Conservation (phyloP, 2,888 invertebrate species). For the Drosophila mimica region DNA sequence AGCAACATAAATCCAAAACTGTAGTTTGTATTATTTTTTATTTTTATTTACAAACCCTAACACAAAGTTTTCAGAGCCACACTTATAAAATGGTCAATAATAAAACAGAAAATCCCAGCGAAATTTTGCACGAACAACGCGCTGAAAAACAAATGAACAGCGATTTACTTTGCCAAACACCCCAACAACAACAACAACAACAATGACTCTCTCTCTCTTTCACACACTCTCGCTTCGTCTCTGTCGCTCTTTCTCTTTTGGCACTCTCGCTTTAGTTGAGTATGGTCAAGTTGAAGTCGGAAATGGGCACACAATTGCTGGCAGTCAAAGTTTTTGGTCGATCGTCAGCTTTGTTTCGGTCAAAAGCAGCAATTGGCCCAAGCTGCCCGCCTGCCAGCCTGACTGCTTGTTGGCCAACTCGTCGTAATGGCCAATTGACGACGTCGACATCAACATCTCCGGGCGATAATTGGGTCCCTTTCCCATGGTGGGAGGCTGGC, state of each 20-base stretch:
- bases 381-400: not conserved
- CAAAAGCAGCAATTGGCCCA: constrained; percentile 56
- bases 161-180: constrained; percentile 72
- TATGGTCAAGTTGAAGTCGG: constrained; percentile 77
- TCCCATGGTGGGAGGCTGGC: constrained; percentile 38
- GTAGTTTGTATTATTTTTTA: not conserved
- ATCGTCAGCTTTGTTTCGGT: constrained; percentile 53
- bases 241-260: constrained; percentile 2
- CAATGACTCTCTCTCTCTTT: not conserved
- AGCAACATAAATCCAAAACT: not conserved
- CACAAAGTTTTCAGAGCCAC: constrained; percentile 30
- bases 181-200: constrained; percentile 31
- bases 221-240: not conserved
- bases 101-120: constrained; percentile 59
- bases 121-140: constrained; percentile 73
- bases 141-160: constrained; percentile 64
- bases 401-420: constrained; percentile 30
- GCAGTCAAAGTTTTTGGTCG: constrained; percentile 37
- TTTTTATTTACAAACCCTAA: constrained; percentile 2
- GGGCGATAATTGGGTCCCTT: constrained; percentile 77
- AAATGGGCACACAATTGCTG: constrained; percentile 71
- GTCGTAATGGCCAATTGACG: constrained; percentile 53
- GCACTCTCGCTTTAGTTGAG: constrained; percentile 50
- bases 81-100: constrained; percentile 25
- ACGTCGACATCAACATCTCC: constrained; percentile 55